Conservation (phyloP, 2,113 vertebrate genomes). For the Turdus rufiventris region DNA sequence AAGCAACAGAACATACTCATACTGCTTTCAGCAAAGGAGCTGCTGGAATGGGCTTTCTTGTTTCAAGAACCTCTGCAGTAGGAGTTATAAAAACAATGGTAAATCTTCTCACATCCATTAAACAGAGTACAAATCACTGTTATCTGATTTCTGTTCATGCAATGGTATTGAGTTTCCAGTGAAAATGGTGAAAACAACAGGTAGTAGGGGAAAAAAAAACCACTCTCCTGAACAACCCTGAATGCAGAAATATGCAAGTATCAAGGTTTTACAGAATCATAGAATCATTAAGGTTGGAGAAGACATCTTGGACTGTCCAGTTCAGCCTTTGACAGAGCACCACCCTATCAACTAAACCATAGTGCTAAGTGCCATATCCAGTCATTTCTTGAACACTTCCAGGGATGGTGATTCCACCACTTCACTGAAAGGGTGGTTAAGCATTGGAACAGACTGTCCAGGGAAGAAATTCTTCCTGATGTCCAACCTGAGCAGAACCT, state of each 20-base stretch:
- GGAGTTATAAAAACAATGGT: background rate
- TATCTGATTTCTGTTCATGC: background rate
- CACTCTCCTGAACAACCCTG: background rate
- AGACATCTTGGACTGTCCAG: background rate
- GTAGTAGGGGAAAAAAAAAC: background rate
- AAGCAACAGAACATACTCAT: background rate
- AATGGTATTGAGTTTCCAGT: background rate
- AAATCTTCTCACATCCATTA: background rate
- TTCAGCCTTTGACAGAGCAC: background rate
- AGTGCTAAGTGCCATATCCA: background rate
- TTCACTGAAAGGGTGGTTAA: background rate
- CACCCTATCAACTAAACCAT: background rate
- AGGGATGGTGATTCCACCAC: background rate
- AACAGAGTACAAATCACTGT: background rate
- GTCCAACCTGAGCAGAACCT: too few species aligned
- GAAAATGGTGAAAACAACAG: background rate
- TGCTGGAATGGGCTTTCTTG: background rate
- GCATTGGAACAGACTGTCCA: background rate
- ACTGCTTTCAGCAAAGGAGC: background rate
- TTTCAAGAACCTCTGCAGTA: background rate
- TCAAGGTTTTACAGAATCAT: background rate
- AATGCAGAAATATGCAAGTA: background rate
- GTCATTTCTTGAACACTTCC: background rate
- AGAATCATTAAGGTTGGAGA: background rate
- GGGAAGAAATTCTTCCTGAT: too few species aligned